phyloP scores from a whole-genome alignment of 2,888 invertebrate genomes.

The Abscondita cerata region DNA sequence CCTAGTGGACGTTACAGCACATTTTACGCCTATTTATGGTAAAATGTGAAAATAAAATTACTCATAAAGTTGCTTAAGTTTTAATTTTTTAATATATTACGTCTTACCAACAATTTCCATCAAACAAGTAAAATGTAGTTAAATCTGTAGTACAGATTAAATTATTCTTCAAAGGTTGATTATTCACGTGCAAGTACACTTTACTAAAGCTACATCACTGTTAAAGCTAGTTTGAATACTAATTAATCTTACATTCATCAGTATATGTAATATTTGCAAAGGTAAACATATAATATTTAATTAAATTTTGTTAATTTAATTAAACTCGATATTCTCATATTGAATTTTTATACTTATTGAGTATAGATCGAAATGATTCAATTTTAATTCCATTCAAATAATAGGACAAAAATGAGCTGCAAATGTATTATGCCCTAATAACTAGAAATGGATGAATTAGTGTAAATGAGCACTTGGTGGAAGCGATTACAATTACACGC shows the following conservation, averaged over 20 bases:
- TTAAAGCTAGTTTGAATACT: background rate
- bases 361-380: too few species aligned
- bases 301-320: background rate
- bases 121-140: too few species aligned
- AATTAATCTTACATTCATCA: background rate
- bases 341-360: too few species aligned
- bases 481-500: conserved; percentile 24
- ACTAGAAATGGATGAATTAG: conserved; percentile 12
- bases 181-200: too few species aligned
- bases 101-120: too few species aligned
- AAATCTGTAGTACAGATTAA: too few species aligned
- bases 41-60: background rate
- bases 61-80: too few species aligned
- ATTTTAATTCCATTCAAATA: background rate
- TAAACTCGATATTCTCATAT: too few species aligned
- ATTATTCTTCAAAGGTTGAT: too few species aligned
- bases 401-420: background rate
- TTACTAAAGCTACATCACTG: background rate
- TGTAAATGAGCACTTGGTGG: conserved; percentile 15
- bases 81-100: too few species aligned
- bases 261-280: background rate
- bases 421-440: background rate
- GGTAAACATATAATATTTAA: conserved; percentile 3
- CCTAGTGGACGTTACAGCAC: conserved; percentile 20
- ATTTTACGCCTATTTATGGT: conserved; percentile 10